Evolutionary conservation across 2,797 vertebrate species (phyloP), one percentile per base, ranked within the genome.

Genomic region (Sciurus carolinensis): DNA sequence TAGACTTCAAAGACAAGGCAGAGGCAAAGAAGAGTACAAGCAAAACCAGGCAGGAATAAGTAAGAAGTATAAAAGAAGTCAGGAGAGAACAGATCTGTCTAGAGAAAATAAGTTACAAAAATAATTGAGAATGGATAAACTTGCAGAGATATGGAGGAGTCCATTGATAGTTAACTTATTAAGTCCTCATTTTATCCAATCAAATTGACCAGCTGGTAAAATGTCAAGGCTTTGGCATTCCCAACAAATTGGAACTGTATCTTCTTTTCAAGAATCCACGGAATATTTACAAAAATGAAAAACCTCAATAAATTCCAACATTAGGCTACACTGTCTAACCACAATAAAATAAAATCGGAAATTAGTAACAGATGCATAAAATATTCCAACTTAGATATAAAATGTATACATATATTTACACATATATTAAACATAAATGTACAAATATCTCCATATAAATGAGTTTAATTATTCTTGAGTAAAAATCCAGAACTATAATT

Each of bases 271-370:
- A 94, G 12, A 5, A 75, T 13, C 28, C 47, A 62, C 5, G 52
- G 15, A 91, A 33, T 75, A 91, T 88, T 85, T 64, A 42, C 2
- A 77, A 94, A 89, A 75, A 73, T 64, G 15, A 26, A 95, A 95
- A 93, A 44, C 4, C 54, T 92, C n/a, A 87, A 3, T 86, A 64
- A 76, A 82, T 83, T 84, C 22, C 11, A 86, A 75, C 20, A 83
- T 26, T 79, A 86, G 52, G 4, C 17, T 30, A 69, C 30, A 59
- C 18, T 75, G 20, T 87, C 28, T 80, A 93, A 77, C n/a, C 6
- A 85, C 18, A 83, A 39, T 88, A 62, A 90, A 81, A 33, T 91
- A 82, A 81, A 90, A 87, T 0, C 72, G 79, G 15, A 84, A 84
- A 82, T 92, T 44, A 90, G 14, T 67, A 90, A 85, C 26, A 39